Evolutionary conservation across 1,140 invertebrate species (phyloP), one percentile per base, ranked within the genome.

Genomic region (Oscheius sp.): DNA sequence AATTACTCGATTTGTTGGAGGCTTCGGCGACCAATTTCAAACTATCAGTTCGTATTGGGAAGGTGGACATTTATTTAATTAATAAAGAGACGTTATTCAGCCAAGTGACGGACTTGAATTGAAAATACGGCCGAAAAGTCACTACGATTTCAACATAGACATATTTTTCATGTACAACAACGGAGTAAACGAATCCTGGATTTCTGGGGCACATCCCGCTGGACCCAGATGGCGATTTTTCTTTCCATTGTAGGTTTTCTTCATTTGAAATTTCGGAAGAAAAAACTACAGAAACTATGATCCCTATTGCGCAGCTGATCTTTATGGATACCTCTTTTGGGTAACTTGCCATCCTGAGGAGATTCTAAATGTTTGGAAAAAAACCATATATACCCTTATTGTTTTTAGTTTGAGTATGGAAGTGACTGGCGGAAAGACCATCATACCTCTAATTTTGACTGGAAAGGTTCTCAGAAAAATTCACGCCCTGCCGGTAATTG

Each of bases 241-340:
- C n/a, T n/a, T n/a, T n/a, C n/a, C n/a, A n/a, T n/a, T n/a, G n/a
- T n/a, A n/a, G n/a, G n/a, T n/a, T n/a, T n/a, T n/a, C n/a, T n/a
- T n/a, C n/a, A n/a, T n/a, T n/a, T 7, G 28, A 52, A 52, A 28
- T 20, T 7, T 26, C 10, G 20, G 20, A 23, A 35, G 42, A n/a
- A 7, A n/a, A n/a, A 26, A 18, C 42, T 66, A 45, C 28, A 42
- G 35, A 2, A 59, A 26, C 26, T 66, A 66, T 29, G 38, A 66
- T 38, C 63, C 63, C 7, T 66, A 15, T 1, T 66, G 63, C 28
- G 35, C 63, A 18, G 38, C 42, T 18, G 38, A 46, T 29, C 15
- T 66, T 29, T 42, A 35, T 20, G 63, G 63, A 0, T 42, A 46
- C 31, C 23, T 66, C 2, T 66, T 66, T 18, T 66, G 63, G 63